Percentiles rank a stretch among this genome's conserved stretches.
Evolutionary conservation across 1,140 invertebrate genomes (phyloP).

Genomic region (Zaprionus lachaisei): DNA sequence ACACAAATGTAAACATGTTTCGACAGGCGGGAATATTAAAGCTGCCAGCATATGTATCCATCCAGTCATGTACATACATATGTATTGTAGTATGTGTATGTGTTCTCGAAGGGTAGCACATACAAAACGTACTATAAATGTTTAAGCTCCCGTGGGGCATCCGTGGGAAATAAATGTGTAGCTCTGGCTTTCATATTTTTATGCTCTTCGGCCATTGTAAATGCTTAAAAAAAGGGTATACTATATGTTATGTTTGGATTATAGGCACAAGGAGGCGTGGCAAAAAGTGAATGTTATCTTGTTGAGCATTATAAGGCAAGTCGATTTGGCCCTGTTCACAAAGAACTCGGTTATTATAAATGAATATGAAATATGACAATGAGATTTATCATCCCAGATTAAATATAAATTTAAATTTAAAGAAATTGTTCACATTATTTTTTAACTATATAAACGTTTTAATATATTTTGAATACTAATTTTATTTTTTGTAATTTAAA

Average conservation of each 20-base stretch:
- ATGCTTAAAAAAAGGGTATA: not conserved
- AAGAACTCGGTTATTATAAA: too few relatives aligned
- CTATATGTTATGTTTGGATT: not conserved
- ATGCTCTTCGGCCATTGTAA: not conserved
- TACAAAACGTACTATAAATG: slow-evolving; percentile 22
- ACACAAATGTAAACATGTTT: slow-evolving; percentile 4
- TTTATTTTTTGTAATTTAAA: too few relatives aligned
- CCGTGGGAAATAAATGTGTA: slow-evolving; percentile 22
- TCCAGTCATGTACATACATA: not conserved
- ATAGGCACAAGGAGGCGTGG: too few relatives aligned
- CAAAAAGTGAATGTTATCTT: too few relatives aligned
- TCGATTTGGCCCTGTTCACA: too few relatives aligned
- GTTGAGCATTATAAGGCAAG: too few relatives aligned
- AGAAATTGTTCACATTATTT: too few relatives aligned
- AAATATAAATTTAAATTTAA: too few relatives aligned
- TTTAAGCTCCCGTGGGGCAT: slow-evolving; percentile 25
- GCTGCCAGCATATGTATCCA: slow-evolving; percentile 11
- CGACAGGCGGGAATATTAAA: slow-evolving; percentile 4
- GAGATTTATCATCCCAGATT: too few relatives aligned
- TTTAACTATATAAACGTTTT: too few relatives aligned
- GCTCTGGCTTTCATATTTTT: slow-evolving; percentile 6
- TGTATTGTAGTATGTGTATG: not conserved
- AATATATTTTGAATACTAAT: too few relatives aligned
- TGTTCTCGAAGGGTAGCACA: slow-evolving; percentile 1
- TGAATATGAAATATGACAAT: too few relatives aligned